Conservation (phyloP, 2,888 invertebrate genomes). For the Dyspetes luteomarginatus region DNA sequence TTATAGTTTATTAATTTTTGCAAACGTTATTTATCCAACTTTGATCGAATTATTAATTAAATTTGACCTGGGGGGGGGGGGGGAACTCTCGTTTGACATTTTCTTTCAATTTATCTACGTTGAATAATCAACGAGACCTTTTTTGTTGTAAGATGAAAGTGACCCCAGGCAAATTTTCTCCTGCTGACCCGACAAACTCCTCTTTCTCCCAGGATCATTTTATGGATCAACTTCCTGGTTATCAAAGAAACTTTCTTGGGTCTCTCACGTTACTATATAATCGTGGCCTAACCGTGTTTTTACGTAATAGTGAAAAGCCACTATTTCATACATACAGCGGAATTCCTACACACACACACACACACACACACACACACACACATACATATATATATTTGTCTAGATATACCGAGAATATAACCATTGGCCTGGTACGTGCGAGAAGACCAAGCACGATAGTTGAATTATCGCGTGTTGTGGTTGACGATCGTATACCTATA, state of each 20-base stretch:
- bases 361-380: too few species aligned
- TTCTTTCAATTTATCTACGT: not conserved
- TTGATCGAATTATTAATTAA: not conserved
- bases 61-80: too few species aligned
- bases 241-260: constrained; percentile 50
- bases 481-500: constrained; percentile 2
- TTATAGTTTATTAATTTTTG: not conserved
- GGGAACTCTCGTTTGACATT: too few species aligned
- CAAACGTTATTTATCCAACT: not conserved
- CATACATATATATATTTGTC: not conserved
- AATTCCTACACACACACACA: constrained; percentile 18
- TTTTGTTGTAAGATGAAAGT: not conserved
- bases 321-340: constrained; percentile 29
- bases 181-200: constrained; percentile 34
- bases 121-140: not conserved
- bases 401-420: not conserved
- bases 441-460: constrained; percentile 7
- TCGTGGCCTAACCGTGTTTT: constrained; percentile 64
- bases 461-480: constrained; percentile 11
- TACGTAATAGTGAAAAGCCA: constrained; percentile 70
- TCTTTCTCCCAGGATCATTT: constrained; percentile 23
- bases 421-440: not conserved
- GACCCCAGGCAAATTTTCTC: constrained; percentile 14
- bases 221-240: constrained; percentile 59
- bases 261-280: constrained; percentile 53